These are phyloP conservation scores for Heteromurus nitidus DNA, from an alignment of 2,888 invertebrate genomes.

Conservation along the genomic window DNA sequence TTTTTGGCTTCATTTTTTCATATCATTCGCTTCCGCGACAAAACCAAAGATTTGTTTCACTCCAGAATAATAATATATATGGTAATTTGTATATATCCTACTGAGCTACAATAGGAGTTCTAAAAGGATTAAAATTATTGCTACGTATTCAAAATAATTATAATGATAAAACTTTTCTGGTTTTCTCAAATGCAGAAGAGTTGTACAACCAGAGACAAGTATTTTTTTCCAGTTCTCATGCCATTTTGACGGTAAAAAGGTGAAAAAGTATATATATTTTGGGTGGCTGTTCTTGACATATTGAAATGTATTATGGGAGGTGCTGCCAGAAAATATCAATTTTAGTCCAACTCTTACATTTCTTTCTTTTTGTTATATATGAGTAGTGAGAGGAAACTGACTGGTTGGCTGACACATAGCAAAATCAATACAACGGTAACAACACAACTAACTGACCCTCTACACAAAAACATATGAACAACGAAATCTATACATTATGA, in stretches of 20 bases:
- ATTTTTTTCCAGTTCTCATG: slow-evolving; percentile 36
- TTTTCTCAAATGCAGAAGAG: slow-evolving; percentile 9
- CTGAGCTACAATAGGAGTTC: background rate
- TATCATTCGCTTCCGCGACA: too few relatives aligned
- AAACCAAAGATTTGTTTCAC: too few relatives aligned
- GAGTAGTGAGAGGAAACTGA: slow-evolving; percentile 59
- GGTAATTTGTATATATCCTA: background rate
- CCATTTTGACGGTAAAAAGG: slow-evolving; percentile 51
- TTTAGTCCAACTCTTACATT: background rate
- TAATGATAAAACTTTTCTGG: slow-evolving; percentile 13
- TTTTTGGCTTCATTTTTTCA: too few relatives aligned
- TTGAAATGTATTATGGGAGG: slow-evolving; percentile 22
- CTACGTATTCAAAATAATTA: slow-evolving; percentile 7
- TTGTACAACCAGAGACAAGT: slow-evolving; percentile 16
- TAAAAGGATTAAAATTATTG: too few relatives aligned
- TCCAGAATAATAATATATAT: background rate
- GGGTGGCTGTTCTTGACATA: slow-evolving; percentile 11
- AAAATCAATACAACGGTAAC: slow-evolving; percentile 46
- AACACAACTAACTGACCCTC: slow-evolving; percentile 39
- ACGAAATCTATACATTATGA: slow-evolving; percentile 2
- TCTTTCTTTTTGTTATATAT: slow-evolving; percentile 1
- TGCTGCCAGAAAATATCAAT: slow-evolving; percentile 29
- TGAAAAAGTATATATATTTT: slow-evolving; percentile 19
- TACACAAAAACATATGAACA: slow-evolving; percentile 28
- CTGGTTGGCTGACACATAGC: slow-evolving; percentile 70